phyloP scores from a whole-genome alignment of 2,113 vertebrate species.

The Ophiodon elongatus region DNA sequence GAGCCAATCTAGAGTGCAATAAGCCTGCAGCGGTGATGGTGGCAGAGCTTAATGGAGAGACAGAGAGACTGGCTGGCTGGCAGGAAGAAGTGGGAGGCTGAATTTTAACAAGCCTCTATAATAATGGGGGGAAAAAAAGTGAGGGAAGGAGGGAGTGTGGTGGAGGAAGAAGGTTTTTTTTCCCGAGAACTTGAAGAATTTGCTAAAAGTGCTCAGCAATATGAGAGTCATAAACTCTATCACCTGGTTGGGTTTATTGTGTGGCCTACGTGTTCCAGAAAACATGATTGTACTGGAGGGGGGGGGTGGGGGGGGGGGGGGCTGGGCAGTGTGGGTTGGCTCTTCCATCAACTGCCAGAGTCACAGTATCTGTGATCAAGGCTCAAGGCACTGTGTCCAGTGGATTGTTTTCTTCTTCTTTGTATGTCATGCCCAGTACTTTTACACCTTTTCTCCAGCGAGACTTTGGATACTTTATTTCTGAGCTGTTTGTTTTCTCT shows the following conservation, averaged over 20 bases:
- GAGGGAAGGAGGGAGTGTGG: constrained; percentile 36
- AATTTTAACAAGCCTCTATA: constrained; percentile 78
- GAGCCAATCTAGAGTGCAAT: constrained; percentile 79
- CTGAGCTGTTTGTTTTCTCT: neutral
- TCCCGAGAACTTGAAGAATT: constrained; percentile 44
- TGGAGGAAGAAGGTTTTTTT: constrained; percentile 17
- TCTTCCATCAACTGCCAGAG: constrained; percentile 48
- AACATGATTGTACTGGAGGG: constrained; percentile 37
- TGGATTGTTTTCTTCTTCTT: neutral
- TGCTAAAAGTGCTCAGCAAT: constrained; percentile 57
- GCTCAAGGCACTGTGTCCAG: constrained; percentile 36
- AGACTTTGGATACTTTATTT: neutral
- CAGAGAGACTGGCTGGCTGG: constrained; percentile 67
- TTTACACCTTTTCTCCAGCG: neutral
- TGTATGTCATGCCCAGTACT: neutral
- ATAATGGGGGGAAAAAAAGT: constrained; percentile 58
- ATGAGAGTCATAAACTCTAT: constrained; percentile 68
- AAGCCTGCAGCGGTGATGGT: constrained; percentile 74
- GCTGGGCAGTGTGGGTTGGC: constrained; percentile 10
- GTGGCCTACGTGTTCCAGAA: constrained; percentile 57
- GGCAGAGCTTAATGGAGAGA: constrained; percentile 77
- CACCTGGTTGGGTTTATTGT: constrained; percentile 54
- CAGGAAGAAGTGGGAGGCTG: constrained; percentile 64
- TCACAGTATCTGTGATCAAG: constrained; percentile 53
- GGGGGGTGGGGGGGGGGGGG: constrained; percentile 10